A percentile compares a stretch with the other conserved stretches of the same genome.
phyloP scores from a whole-genome alignment of 2,797 vertebrate species.

The Triplophysa bombifrons region DNA sequence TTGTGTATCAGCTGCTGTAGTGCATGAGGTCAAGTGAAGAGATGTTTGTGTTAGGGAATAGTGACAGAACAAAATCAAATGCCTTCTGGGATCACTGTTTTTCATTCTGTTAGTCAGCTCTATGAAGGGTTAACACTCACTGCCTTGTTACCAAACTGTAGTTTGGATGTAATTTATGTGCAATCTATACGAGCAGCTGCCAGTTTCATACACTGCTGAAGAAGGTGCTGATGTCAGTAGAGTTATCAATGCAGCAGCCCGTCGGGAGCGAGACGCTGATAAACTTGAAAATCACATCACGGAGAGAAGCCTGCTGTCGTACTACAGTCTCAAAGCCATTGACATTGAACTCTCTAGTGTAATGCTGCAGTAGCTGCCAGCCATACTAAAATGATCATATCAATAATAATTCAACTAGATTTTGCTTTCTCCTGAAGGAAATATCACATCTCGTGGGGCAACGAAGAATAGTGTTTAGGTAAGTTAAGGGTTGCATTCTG shows the following conservation, averaged over 20 bases:
- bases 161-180: conserved; percentile 4
- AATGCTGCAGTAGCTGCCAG: not conserved
- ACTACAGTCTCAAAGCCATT: not conserved
- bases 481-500: not conserved
- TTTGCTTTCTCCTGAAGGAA: not conserved
- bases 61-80: not conserved
- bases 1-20: too few species aligned
- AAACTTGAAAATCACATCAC: conserved; percentile 15
- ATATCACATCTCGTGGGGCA: not conserved
- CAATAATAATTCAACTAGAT: not conserved
- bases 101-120: not conserved
- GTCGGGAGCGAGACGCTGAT: conserved; percentile 8
- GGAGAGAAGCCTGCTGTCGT: not conserved
- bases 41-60: not conserved
- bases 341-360: not conserved
- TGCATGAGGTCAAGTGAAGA: not conserved
- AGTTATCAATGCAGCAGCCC: conserved; percentile 10
- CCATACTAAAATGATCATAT: not conserved
- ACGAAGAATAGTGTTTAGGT: not conserved
- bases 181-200: conserved; percentile 14
- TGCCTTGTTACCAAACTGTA: conserved; percentile 2
- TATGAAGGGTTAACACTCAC: not conserved
- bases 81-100: too few species aligned
- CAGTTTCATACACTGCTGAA: not conserved
- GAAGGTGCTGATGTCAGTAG: conserved; percentile 12